A percentile compares a stretch with the other conserved stretches of the same genome.
These are phyloP conservation scores for Drosophila eohydei DNA, from an alignment of 2,888 invertebrate genomes.

Conservation along the genomic window DNA sequence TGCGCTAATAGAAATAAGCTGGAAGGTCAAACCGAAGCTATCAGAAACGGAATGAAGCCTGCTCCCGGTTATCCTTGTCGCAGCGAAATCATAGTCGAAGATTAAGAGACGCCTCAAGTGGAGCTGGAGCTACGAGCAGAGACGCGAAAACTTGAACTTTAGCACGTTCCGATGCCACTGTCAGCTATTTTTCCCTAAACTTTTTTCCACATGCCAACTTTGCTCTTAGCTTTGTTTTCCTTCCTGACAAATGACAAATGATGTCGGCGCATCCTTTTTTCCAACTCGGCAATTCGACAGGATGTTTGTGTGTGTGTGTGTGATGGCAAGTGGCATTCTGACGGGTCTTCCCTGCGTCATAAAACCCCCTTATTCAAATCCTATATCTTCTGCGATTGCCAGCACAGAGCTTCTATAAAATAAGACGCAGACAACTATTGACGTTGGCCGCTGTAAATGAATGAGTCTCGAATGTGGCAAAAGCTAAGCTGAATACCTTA, in stretches of 20 bases:
- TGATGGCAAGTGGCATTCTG: background rate
- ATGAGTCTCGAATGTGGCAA: too few relatives aligned
- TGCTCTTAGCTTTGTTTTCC: constrained; percentile 44
- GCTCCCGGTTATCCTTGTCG: background rate
- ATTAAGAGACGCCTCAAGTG: constrained; percentile 33
- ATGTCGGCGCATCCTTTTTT: constrained; percentile 52
- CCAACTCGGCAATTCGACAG: constrained; percentile 12
- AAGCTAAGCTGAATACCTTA: too few relatives aligned
- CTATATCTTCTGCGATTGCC: too few relatives aligned
- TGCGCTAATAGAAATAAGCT: constrained; percentile 1
- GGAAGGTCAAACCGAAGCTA: background rate
- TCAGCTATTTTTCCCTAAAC: constrained; percentile 67
- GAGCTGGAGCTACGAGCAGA: background rate
- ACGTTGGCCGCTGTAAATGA: too few relatives aligned
- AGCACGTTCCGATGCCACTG: constrained; percentile 65
- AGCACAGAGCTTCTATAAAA: too few relatives aligned
- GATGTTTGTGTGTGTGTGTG: constrained; percentile 12
- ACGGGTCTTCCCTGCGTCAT: background rate
- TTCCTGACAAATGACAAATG: constrained; percentile 71
- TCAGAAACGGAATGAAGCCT: too few relatives aligned
- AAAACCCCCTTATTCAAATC: too few relatives aligned
- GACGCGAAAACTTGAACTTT: constrained; percentile 60
- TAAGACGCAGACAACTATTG: too few relatives aligned
- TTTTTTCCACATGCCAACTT: constrained; percentile 72
- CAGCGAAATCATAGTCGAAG: background rate